Conservation (phyloP, 2,113 vertebrate genomes). For the Scopus umbretta region DNA sequence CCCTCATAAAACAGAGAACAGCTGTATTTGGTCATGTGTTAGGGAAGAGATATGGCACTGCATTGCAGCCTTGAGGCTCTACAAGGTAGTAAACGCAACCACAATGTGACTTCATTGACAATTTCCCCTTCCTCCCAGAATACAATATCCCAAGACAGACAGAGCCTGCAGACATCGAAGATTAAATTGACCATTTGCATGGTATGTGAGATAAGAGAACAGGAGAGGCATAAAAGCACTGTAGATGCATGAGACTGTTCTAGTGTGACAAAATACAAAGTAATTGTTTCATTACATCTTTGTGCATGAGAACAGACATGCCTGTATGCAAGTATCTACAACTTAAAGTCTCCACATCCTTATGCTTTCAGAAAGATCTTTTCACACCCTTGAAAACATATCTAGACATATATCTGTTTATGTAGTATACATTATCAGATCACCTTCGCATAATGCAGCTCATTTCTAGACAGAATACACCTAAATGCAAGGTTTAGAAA, state of each 20-base stretch:
- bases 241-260: background rate
- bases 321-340: background rate
- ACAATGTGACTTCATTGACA: background rate
- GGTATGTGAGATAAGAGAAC: background rate
- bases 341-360: background rate
- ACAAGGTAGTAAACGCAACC: background rate
- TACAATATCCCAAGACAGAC: background rate
- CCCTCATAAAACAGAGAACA: background rate
- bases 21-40: background rate
- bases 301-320: background rate
- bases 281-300: background rate
- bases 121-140: background rate
- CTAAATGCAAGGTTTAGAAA: background rate
- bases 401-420: background rate
- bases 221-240: background rate
- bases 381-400: background rate
- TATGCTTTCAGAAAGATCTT: background rate
- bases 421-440: background rate
- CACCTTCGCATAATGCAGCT: background rate
- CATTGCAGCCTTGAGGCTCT: background rate
- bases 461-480: background rate
- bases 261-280: background rate
- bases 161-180: background rate
- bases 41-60: background rate
- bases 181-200: background rate